Base-by-base conservation (phyloP, 2,113 vertebrate species). In the Haliaeetus leucogaster region DNA sequence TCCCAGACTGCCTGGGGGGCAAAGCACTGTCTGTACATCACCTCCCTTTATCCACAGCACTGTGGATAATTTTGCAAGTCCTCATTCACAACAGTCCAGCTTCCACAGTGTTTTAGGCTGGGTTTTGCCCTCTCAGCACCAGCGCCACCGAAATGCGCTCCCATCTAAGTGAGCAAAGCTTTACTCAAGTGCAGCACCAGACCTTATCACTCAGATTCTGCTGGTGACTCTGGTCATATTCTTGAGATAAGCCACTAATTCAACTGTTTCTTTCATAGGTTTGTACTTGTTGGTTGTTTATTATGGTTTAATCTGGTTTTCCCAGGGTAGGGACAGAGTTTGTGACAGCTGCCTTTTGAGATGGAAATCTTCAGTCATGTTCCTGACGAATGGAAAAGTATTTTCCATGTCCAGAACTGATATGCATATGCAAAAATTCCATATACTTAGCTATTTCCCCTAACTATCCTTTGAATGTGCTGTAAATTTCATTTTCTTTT, bases 61-160 rank as follows among this genome's bases (percentile, higher is more conserved):
- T 65, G 34, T 29, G 7, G 56, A 29, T 45, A 79, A 80, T 56
- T 87, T 73, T 79, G 15, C 21, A 82, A n/a, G 6, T 17, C 47
- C 25, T 83, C 12, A 5, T 70, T 71, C 62, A 56, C 27, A 32
- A 3, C 0, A 3, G 16, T 52, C 43, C 53, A 48, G 11, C 5
- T 89, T 82, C 48, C 45, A 16, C n/a, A 63, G 8, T 0, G 3
- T 55, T 90, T 84, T 32, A 59, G 67, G 17, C 13, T 8, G 5
- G 1, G 4, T 18, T 65, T 15, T 36, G 26, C 7, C 10, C 30
- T 23, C 29, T 12, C 16, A 1, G 26, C 50, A 18, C 53, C 0
- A 47, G 42, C 5, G 47, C 6, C 59, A 34, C 27, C 63, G 77
- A 78, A 72, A 50, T 14, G 7, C 0, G 0, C 6, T 76, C 29